Evolutionary conservation across 2,797 vertebrate genomes (phyloP), one percentile per base, ranked within the genome.

Genomic region (Hypotaenidia philippensis): DNA sequence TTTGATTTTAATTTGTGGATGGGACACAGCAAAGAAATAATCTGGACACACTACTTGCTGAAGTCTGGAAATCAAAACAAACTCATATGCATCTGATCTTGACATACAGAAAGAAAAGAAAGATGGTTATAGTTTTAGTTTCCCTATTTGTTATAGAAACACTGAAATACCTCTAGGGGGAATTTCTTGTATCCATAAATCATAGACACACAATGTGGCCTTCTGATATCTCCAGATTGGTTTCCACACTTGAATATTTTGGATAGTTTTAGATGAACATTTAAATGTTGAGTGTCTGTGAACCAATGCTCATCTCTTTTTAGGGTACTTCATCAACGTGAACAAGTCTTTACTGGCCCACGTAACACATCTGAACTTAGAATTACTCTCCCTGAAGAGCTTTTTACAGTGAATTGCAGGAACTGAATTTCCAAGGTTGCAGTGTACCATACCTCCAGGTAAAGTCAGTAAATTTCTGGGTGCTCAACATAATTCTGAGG

Each of bases 401-500:
- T 80, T 41, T 89, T 61, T 57, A 66, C 19, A 47, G 50, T 29
- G 41, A 88, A 72, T 22, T 64, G 25, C 11, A 55, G 31, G 5
- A 27, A 63, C 17, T 60, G 36, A 8, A 38, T 75, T 86, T 59
- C 64, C 50, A 83, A 76, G 50, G 20, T 66, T 83, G 68, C 40
- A 5, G 2, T 68, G 21, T 44, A 71, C n/a, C 13, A 4, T 5
- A 59, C 57, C 31, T 65, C 18, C 31, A 50, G 25, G 25, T 70
- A 32, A 93, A 81, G 27, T 49, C 31, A 76, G 36, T 40, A 45
- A 88, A 94, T 55, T 49, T 66, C 64, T 27, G 9, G 32, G 32
- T 12, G 10, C 57, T 38, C 40, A 69, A 40, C 68, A 76, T 85
- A 70, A 90, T 92, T 97, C 68, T 85, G 59, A 93, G 41, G 61